These are phyloP conservation scores for Allochrocebus solatus DNA, from an alignment of 2,797 vertebrate species.

Conservation along the genomic window DNA sequence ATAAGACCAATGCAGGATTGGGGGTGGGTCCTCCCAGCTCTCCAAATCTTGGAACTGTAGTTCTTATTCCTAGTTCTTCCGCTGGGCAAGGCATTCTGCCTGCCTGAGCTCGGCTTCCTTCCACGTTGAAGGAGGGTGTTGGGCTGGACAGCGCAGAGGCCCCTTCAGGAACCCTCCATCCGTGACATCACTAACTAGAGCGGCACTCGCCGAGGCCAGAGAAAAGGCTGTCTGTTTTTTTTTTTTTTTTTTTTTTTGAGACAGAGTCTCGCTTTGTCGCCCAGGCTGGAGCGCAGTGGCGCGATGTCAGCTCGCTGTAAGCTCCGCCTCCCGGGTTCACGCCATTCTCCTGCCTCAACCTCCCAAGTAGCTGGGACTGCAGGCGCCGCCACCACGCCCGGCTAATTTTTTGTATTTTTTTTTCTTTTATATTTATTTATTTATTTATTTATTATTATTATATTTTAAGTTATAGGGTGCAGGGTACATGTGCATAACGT, in stretches of 20 bases:
- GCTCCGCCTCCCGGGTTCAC: too few species aligned
- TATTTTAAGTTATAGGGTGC: too few species aligned
- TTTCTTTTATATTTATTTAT: too few species aligned
- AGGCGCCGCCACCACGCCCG: fast-evolving
- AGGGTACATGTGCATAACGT: too few species aligned
- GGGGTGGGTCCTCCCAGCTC: too few species aligned
- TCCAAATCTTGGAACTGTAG: neutral
- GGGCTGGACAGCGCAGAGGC: neutral
- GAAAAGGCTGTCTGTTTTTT: neutral
- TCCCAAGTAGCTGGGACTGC: too few species aligned
- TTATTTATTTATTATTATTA: too few species aligned
- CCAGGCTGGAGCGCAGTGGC: too few species aligned
- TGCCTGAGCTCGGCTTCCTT: neutral
- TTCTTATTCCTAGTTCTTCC: neutral
- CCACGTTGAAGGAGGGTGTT: fast-evolving
- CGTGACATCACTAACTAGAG: neutral
- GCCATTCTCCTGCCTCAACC: too few species aligned
- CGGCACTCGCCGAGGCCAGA: neutral
- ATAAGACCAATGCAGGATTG: neutral
- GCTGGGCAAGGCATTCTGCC: neutral
- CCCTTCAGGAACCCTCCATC: neutral
- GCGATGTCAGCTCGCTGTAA: too few species aligned
- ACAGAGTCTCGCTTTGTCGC: fast-evolving
- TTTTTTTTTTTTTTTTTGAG: too few species aligned
- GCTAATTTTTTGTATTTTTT: too few species aligned